phyloP scores from a whole-genome alignment of 2,113 vertebrate species.

The Pygathrix nemaeus region DNA sequence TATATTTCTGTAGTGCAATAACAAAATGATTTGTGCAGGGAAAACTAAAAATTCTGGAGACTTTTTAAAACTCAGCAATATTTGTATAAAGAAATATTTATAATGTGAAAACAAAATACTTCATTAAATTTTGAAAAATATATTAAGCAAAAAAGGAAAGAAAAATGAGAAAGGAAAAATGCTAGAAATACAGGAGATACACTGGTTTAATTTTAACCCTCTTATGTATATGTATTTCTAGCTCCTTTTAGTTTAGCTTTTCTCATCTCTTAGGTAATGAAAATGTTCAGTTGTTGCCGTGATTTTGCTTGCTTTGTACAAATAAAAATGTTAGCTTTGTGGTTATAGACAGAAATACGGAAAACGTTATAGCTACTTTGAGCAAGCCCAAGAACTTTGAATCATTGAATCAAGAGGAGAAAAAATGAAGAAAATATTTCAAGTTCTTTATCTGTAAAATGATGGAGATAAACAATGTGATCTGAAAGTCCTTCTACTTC shows the following conservation, averaged over 20 bases:
- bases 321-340: constrained; percentile 26
- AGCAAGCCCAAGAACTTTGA: background rate
- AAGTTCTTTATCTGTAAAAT: constrained; percentile 11
- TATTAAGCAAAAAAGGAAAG: background rate
- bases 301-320: constrained; percentile 47
- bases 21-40: background rate
- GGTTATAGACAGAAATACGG: constrained; percentile 10
- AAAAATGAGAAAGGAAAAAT: background rate
- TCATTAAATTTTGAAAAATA: constrained; percentile 28
- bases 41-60: constrained; percentile 24
- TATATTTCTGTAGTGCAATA: background rate
- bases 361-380: background rate
- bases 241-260: constrained; percentile 43
- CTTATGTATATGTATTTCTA: background rate
- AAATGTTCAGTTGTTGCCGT: constrained; percentile 34
- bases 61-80: background rate
- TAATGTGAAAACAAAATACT: background rate
- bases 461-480: background rate
- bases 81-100: constrained; percentile 34
- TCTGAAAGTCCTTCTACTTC: background rate
- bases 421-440: constrained; percentile 24
- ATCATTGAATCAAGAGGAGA: constrained; percentile 13
- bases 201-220: background rate
- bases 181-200: background rate
- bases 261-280: constrained; percentile 7